Evolutionary conservation across 1,140 invertebrate species (phyloP), one percentile per base, ranked within the genome.

Genomic region (Drosophila santomea): DNA sequence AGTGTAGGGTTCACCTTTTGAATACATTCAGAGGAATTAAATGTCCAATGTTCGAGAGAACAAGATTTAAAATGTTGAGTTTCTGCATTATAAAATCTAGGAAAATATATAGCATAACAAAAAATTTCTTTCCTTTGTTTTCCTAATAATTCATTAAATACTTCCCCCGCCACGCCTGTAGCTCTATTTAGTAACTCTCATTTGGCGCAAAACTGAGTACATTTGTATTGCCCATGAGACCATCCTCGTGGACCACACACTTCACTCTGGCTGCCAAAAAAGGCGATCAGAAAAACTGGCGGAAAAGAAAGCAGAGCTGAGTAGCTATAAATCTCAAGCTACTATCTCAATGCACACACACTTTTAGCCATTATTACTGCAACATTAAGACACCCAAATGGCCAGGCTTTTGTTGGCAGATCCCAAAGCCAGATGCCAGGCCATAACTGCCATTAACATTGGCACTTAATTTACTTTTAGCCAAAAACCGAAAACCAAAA

Each of bases 381-480:
- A 80, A 80, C 77, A 88, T 89, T 89, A 88, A 89, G 84, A 80
- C 84, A 89, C 76, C 77, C 77, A 89, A 88, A 84, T 84, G 64
- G 84, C 68, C 67, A 67, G 71, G 67, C 80, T 88, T 79, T 84
- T 79, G 66, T 75, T 74, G 59, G 47, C 60, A 67, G 77, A 86
- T 88, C 61, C 84, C 64, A 77, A 76, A 83, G 80, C 83, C 83
- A 88, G 75, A 88, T 88, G 82, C 59, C 73, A 61, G 73, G 78
- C 81, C 82, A 85, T 85, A 85, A 85, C 81, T 85, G 81, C 83
- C 83, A 86, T 89, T 89, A 86, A 89, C 83, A 88, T 86, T 86
- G 83, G 79, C 83, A 86, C 83, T 86, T 88, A 88, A 86, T 86
- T 88, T 86, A 89, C 83, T 88, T 77, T 86, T 72, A 79, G 76